Evolutionary conservation across 2,113 vertebrate species (phyloP).

Genomic region (Origma solitaria): DNA sequence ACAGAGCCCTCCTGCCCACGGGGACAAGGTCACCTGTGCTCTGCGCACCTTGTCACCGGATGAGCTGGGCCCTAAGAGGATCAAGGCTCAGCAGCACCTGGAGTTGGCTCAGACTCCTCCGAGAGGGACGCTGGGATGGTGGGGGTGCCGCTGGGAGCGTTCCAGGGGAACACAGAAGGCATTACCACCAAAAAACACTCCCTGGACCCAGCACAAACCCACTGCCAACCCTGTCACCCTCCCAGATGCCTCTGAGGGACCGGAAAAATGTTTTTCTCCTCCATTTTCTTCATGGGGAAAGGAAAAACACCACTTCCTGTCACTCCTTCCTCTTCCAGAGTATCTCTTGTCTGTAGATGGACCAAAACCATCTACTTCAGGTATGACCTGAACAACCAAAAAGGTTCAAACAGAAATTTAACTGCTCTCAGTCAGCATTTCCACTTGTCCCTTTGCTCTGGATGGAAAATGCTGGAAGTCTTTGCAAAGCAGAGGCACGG

Average conservation of each 20-base stretch:
- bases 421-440: not conserved
- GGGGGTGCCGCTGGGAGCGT: rapidly evolving
- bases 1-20: not conserved
- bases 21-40: not conserved
- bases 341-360: not conserved
- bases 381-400: not conserved
- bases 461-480: not conserved
- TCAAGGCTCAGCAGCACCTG: slow-evolving; percentile 13
- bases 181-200: not conserved
- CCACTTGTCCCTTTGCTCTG: not conserved
- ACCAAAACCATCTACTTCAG: rapidly evolving
- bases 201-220: not conserved
- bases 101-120: not conserved
- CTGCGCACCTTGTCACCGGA: rapidly evolving
- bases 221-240: not conserved
- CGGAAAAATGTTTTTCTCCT: not conserved
- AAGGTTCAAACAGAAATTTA: not conserved
- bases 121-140: rapidly evolving
- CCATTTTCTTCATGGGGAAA: not conserved
- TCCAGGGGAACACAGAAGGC: rapidly evolving
- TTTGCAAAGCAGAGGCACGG: not conserved
- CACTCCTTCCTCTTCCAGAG: not conserved
- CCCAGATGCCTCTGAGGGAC: not conserved
- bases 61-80: slow-evolving; percentile 14
- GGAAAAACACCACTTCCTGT: not conserved